Evolutionary conservation across 2,888 invertebrate genomes (phyloP), one percentile per base, ranked within the genome.

Genomic region (Apamea sordens): DNA sequence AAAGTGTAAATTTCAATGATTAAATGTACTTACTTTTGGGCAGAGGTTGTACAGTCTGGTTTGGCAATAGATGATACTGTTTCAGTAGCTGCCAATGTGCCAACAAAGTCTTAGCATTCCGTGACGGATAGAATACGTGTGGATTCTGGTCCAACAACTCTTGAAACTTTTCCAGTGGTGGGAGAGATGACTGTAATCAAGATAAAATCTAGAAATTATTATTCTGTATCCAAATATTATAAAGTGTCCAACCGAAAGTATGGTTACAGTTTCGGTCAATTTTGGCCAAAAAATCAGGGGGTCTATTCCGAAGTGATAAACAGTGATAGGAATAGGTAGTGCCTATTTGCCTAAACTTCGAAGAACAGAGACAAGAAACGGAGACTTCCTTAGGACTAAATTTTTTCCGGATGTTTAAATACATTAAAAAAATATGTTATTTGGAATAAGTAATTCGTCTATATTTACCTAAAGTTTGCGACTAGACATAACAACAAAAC

Each of bases 31-130:
- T 90, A 91, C 97, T 96, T 88, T 97, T 97, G 18, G 97, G 97
- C 79, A 97, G 90, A 64, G 97, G 97, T 82, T 97, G 97, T 0
- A 98, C 98, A 73, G 97, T 97, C 96, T 99, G 99, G 95, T 99
- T 99, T 0, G 99, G 98, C 77, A 99, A 95, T 56, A 99, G 96
- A 90, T 98, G 98, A 94, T 99, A 99, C 93, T 99, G 98, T 92
- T 99, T 99, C 96, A 99, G 97, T 53, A 99, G 97, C 88, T 98
- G 98, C 99, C 99, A 99, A 93, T 99, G 99, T 74, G 98, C 98
- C 93, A 98, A 97, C 63, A 99, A 96, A 0, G 98, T 97, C 93
- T 98, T 98, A 0, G 99, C 97, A 1, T 99, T 99, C 83, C 99
- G 97, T 0, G 98, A 98, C 6, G 98, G 98, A 93, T 99, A 99